Evolutionary conservation across 2,888 invertebrate genomes (phyloP), one percentile per base, ranked within the genome.

Genomic region (Ptilodon capucinus): DNA sequence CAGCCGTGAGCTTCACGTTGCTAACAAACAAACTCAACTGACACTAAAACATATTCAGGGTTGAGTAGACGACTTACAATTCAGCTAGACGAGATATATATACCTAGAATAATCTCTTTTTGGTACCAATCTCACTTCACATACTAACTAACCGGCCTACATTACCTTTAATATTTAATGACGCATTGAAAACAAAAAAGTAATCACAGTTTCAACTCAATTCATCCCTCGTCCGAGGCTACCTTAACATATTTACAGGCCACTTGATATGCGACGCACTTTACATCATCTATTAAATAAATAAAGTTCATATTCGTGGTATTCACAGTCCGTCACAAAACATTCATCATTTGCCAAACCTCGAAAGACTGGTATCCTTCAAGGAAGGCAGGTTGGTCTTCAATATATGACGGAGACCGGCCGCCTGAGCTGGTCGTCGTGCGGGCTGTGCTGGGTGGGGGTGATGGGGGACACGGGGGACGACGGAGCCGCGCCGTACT

Each of bases 351-450:
- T 49, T 74, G 82, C 81, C 82, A 62, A 76, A 73, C 85, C 83
- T 75, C 57, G 64, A 76, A 74, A 61, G 71, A 67, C 40, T 45
- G 28, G 48, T 17, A 50, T 61, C 76, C 64, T 79, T 86, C 80
- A 87, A 82, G 88, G 84, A 72, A 89, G 85, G 81, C 81, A 76
- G 50, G 84, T 78, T 71, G 88, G 88, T 73, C 88, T 90, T 90
- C 93, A 95, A 90, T 94, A 94, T 86, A 94, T 93, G 65, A 95
- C 94, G 50, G 95, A 92, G 30, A 95, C 94, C 0, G 95, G 94
- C 84, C 95, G 92, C 72, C 94, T 83, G 4, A 95, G 91, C 71
- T 94, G 92, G 65, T 92, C 92, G 59, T 92, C 92, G 61, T 92
- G 83, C 0, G 91, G 90, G 81, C 89, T 89, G 80, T 90, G 89